phyloP scores from a whole-genome alignment of 2,797 vertebrate species.

The Acipenser oxyrinchus region DNA sequence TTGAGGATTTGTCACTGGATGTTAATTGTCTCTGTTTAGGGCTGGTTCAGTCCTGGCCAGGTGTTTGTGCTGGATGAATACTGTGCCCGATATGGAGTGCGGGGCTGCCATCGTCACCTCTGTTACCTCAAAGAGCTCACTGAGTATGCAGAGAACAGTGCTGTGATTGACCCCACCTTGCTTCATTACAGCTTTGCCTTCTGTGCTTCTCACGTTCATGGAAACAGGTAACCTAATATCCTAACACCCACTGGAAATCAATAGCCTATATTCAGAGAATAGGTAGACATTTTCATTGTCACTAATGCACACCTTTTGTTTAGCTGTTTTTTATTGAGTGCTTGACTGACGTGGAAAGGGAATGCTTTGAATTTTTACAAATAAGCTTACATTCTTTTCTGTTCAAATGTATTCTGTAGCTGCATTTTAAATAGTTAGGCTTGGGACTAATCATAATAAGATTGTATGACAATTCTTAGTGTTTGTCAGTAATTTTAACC shows the following conservation, averaged over 20 bases:
- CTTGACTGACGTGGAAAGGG: neutral
- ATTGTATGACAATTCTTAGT: too few species aligned
- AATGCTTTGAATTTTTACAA: neutral
- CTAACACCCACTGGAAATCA: slow-evolving; percentile 25
- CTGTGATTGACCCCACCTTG: slow-evolving; percentile 87
- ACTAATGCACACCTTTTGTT: slow-evolving; percentile 1
- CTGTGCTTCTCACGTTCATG: slow-evolving; percentile 93
- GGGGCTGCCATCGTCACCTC: slow-evolving; percentile 90
- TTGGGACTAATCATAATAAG: too few species aligned
- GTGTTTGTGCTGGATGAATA: slow-evolving; percentile 95
- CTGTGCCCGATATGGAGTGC: slow-evolving; percentile 85
- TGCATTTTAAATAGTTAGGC: neutral
- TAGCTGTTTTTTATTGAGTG: neutral
- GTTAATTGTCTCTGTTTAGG: slow-evolving; percentile 54
- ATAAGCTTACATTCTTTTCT: neutral
- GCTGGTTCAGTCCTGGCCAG: slow-evolving; percentile 96
- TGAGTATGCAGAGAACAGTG: slow-evolving; percentile 79
- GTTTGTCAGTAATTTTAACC: too few species aligned
- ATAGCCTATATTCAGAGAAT: slow-evolving; percentile 16
- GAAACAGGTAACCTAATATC: slow-evolving; percentile 78
- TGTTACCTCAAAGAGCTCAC: slow-evolving; percentile 89
- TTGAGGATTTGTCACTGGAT: slow-evolving; percentile 15
- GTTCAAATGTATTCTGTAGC: neutral
- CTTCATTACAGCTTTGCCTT: slow-evolving; percentile 98
- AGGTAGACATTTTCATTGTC: neutral